phyloP scores from a whole-genome alignment of 53 echinoderm and acorn worm species.

The Echinometra lucunter region DNA sequence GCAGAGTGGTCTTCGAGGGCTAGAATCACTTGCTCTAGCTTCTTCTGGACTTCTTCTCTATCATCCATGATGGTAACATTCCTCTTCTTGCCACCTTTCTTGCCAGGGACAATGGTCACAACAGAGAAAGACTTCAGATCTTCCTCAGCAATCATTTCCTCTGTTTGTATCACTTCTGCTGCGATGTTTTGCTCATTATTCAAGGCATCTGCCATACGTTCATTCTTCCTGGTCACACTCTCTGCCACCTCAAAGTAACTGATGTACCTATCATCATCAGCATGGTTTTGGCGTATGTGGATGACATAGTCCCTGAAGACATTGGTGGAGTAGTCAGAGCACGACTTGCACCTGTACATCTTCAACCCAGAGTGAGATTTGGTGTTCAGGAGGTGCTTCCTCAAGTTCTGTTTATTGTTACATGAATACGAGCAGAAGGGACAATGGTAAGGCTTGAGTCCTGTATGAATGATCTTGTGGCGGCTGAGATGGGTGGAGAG shows the following conservation, averaged over 20 bases:
- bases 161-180: not conserved
- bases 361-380: constrained; percentile 83
- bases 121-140: constrained; percentile 58
- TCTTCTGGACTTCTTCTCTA: constrained; percentile 61
- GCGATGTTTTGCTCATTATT: not conserved
- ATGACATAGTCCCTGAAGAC: constrained; percentile 80
- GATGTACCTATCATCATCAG: constrained; percentile 70
- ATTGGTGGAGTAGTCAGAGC: constrained; percentile 77
- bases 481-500: constrained; percentile 85
- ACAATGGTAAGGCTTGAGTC: constrained; percentile 90
- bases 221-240: constrained; percentile 56
- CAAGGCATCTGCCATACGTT: constrained; percentile 22
- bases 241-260: constrained; percentile 74
- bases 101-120: constrained; percentile 55
- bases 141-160: constrained; percentile 33
- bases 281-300: constrained; percentile 76
- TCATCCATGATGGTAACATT: constrained; percentile 54
- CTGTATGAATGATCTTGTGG: constrained; percentile 90
- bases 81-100: constrained; percentile 11
- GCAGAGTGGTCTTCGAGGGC: constrained; percentile 54
- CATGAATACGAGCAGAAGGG: constrained; percentile 90
- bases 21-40: constrained; percentile 61
- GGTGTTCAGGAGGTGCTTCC: constrained; percentile 89
- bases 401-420: constrained; percentile 89
- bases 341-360: constrained; percentile 85